These are phyloP conservation scores for Drosophila ochracea DNA, from an alignment of 2,888 invertebrate species.

Conservation along the genomic window DNA sequence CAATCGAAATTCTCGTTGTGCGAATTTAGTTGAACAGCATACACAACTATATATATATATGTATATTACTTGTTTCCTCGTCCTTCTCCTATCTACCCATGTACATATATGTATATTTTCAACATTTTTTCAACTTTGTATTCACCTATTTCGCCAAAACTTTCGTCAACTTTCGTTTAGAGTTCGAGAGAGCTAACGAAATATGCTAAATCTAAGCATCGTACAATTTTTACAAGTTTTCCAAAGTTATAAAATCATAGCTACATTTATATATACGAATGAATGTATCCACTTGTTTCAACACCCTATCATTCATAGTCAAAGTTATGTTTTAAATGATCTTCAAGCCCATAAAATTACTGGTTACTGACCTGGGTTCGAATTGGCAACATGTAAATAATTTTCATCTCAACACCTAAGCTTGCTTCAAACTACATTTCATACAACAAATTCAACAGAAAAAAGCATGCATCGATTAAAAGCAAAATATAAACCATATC, in stretches of 20 bases:
- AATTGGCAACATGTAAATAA: conserved; percentile 14
- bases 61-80: conserved; percentile 1
- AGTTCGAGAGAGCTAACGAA: conserved; percentile 47
- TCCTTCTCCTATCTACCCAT: conserved; percentile 10
- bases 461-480: conserved; percentile 9
- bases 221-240: conserved; percentile 13
- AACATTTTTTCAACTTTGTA: conserved; percentile 46
- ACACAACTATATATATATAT: conserved; percentile 1
- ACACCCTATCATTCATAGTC: conserved; percentile 7
- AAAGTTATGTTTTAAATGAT: conserved; percentile 15
- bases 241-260: conserved; percentile 13
- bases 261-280: conserved; percentile 2
- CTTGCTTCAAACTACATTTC: conserved; percentile 2
- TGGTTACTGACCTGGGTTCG: background rate
- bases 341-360: background rate
- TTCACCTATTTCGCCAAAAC: conserved; percentile 41
- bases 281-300: conserved; percentile 6
- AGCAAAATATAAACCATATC: background rate
- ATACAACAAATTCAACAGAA: background rate
- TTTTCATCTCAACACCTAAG: background rate
- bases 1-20: conserved; percentile 12
- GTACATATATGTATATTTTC: conserved; percentile 27
- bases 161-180: conserved; percentile 39
- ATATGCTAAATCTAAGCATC: conserved; percentile 3
- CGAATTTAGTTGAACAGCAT: conserved; percentile 18